Base-by-base conservation (phyloP, 1,140 invertebrate species). In the Anoplophora glabripennis region DNA sequence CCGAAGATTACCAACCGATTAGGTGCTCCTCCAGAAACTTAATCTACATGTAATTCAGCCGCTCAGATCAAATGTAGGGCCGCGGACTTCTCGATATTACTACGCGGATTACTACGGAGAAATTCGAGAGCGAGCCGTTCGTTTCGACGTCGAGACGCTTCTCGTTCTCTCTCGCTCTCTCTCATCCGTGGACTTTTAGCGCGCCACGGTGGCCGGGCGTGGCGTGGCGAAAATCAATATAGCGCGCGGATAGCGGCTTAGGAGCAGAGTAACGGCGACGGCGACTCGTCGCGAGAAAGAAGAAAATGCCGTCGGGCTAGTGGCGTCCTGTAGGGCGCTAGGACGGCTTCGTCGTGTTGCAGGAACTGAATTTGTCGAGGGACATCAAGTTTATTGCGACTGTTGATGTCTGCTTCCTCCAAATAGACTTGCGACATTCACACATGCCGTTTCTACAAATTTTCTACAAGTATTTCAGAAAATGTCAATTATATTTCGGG, bases 181-280 rank as follows among this genome's bases (percentile, higher is more conserved):
- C 12, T 46, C 11, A 7, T 28, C 17, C 17, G 17, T 40, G 15
- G 28, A 17, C 28, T 18, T 11, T 28, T 28, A 28, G 21, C 5
- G 5, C 3, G 5, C n/a, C n/a, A 5, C 21, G 21, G 21, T 61
- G 66, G 56, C 59, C 66, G 66, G 66, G 66, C 66, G 66, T 68
- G 66, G 66, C 44, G 44, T 46, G 11, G 11, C 64, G 66, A 68
- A 68, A 68, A 68, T 68, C 66, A 68, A 68, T 68, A 68, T 65
- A 65, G 64, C 66, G 62, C 58, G 47, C 66, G 65, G 63, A 65
- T 65, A 65, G 60, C 56, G 49, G 48, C 52, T 53, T 51, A 46
- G 44, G 41, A 44, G 44, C 58, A 52, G 42, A 47, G 12, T 37
- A 57, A 21, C 14, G 11, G 44, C 11, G 15, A 46, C 44, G 44